Conservation (phyloP, 2,888 invertebrate genomes). For the Tetranychus truncatus region DNA sequence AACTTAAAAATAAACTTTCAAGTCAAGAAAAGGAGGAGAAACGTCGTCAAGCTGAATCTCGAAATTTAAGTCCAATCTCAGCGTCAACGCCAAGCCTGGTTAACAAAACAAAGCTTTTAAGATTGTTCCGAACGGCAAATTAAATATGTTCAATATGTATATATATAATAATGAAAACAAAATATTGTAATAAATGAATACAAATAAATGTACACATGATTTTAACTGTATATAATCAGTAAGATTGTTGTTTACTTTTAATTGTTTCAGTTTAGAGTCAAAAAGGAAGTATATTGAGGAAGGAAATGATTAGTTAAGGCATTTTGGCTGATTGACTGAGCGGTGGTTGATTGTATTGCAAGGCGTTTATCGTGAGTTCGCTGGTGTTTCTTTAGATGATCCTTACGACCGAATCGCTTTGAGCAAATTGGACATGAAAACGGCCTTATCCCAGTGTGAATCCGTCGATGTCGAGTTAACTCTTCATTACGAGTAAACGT, state of each 20-base stretch:
- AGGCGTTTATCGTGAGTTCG: constrained; percentile 47
- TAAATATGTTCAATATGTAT: not conserved
- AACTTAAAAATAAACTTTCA: constrained; percentile 60
- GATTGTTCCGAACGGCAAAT: not conserved
- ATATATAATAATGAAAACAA: too few relatives aligned
- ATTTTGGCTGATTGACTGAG: not conserved
- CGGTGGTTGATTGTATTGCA: not conserved
- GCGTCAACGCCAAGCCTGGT: not conserved
- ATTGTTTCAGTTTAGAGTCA: not conserved
- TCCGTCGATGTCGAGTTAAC: constrained; percentile 69
- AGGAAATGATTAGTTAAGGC: not conserved
- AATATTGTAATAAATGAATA: too few relatives aligned
- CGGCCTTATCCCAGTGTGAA: constrained; percentile 67
- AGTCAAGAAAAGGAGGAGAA: constrained; percentile 30
- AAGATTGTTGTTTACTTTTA: not conserved
- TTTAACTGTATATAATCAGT: too few relatives aligned
- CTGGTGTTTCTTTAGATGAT: constrained; percentile 82
- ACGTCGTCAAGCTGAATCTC: not conserved
- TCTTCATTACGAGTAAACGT: constrained; percentile 81
- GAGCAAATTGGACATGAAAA: constrained; percentile 70
- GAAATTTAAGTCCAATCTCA: not conserved
- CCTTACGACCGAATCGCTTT: constrained; percentile 78
- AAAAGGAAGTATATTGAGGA: not conserved
- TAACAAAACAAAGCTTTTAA: not conserved
- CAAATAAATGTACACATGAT: too few relatives aligned